Evolutionary conservation across 2,113 vertebrate species (phyloP).

Genomic region (Theristicus caerulescens): DNA sequence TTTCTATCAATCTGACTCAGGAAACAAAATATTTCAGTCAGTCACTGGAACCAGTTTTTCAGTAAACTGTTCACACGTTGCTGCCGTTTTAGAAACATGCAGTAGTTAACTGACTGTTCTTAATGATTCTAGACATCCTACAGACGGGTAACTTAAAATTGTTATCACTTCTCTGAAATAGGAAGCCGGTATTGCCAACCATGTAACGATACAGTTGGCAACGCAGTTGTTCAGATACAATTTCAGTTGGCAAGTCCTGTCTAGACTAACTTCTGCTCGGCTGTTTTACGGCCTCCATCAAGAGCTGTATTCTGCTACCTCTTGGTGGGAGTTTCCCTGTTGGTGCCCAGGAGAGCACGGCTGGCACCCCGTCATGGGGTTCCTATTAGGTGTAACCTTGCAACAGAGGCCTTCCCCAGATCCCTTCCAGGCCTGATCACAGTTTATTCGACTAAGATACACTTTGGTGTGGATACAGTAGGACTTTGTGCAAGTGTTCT

Average conservation of each 20-base stretch:
- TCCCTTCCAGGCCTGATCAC: background rate
- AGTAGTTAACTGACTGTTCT: conserved; percentile 14
- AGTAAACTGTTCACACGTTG: conserved; percentile 11
- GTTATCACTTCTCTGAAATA: background rate
- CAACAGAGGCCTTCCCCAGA: background rate
- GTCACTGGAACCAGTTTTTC: background rate
- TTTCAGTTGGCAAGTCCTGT: background rate
- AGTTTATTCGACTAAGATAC: background rate
- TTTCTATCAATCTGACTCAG: conserved; percentile 1
- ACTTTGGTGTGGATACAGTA: background rate
- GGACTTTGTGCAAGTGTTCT: background rate
- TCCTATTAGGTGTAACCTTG: background rate
- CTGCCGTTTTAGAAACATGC: conserved; percentile 3
- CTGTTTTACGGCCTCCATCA: background rate
- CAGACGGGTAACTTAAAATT: conserved; percentile 12
- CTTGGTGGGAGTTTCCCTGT: background rate
- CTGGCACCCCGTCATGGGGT: fast-evolving
- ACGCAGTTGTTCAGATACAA: background rate
- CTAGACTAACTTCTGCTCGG: background rate
- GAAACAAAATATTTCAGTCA: conserved; percentile 26
- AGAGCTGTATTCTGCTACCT: background rate
- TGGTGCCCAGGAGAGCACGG: fast-evolving
- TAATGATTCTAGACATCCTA: conserved; percentile 37
- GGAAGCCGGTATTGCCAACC: background rate
- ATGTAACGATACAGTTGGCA: background rate